A percentile compares a stretch with the other conserved stretches of the same genome.
Evolutionary conservation across 2,888 invertebrate species (phyloP).

Genomic region (Lycia hirtaria): DNA sequence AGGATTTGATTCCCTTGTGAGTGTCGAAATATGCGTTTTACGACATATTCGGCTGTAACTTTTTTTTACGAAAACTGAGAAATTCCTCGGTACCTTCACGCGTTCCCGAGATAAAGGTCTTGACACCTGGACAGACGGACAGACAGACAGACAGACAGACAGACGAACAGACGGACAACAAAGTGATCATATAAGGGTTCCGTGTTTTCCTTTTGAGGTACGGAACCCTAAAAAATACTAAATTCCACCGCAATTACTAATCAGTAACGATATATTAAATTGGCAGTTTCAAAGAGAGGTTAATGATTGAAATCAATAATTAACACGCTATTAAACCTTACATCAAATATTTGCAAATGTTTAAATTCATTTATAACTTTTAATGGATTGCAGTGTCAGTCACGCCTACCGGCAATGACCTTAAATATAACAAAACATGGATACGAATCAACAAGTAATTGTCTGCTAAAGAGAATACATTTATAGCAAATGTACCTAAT

Average conservation of each 20-base stretch:
- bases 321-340: constrained; percentile 4
- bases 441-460: constrained; percentile 20
- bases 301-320: constrained; percentile 6
- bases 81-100: no score
- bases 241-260: neutral
- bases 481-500: constrained; percentile 20
- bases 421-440: constrained; percentile 26
- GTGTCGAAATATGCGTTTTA: no score
- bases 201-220: no score
- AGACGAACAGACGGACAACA: no score
- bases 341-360: constrained; percentile 10
- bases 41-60: no score
- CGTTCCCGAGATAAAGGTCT: no score
- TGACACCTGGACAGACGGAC: no score
- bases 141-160: no score
- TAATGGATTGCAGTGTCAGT: constrained; percentile 1
- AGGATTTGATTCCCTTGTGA: no score
- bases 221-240: no score
- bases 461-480: constrained; percentile 18
- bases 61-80: no score
- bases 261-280: neutral
- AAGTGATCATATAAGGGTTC: no score
- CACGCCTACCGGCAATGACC: constrained; percentile 20
- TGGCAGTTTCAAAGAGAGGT: neutral
- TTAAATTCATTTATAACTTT: constrained; percentile 17